These are phyloP conservation scores for Isaurus tuberculatus DNA, from an alignment of 92 coral and sea anemone genomes.

Conservation along the genomic window DNA sequence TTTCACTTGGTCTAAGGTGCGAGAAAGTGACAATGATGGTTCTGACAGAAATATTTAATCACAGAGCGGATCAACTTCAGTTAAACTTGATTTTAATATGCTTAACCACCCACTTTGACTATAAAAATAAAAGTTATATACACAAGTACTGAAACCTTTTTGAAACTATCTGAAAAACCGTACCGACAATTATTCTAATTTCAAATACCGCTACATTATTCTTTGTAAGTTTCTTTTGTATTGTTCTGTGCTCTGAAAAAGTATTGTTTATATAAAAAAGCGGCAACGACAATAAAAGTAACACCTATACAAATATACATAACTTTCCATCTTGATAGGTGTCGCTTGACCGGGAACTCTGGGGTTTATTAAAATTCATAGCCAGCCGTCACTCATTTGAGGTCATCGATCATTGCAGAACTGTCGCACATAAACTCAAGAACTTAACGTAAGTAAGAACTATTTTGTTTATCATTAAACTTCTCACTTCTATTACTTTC, in stretches of 20 bases:
- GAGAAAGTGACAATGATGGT: conserved; percentile 34
- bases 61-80: conserved; percentile 34
- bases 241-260: neutral
- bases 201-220: neutral
- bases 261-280: conserved; percentile 21
- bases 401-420: conserved; percentile 43
- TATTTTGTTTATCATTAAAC: neutral
- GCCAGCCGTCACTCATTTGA: conserved; percentile 30
- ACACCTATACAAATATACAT: conserved; percentile 19
- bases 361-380: conserved; percentile 17
- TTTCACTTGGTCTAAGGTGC: conserved; percentile 18
- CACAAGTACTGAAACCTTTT: neutral
- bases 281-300: conserved; percentile 30
- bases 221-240: neutral
- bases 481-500: neutral
- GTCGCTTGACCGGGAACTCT: conserved; percentile 1
- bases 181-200: neutral
- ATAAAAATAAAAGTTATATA: neutral
- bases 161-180: neutral
- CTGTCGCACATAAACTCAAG: neutral
- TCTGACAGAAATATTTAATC: conserved; percentile 33
- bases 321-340: conserved; percentile 13
- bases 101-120: conserved; percentile 42
- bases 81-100: conserved; percentile 4
- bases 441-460: conserved; percentile 13